phyloP scores from a whole-genome alignment of 2,797 vertebrate species.

The Champsocephalus gunnari region DNA sequence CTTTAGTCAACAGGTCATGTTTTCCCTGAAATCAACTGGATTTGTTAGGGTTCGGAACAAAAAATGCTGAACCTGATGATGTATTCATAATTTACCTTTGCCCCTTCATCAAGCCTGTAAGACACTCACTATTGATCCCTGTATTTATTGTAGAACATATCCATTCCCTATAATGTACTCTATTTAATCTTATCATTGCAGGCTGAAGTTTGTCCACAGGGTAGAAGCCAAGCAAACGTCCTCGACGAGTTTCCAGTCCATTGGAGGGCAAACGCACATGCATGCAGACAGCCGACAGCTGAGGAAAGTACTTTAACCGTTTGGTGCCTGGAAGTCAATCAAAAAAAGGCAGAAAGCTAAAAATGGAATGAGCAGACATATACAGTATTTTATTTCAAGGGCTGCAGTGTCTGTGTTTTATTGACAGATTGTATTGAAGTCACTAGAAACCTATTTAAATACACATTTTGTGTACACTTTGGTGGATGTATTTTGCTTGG shows the following conservation, averaged over 20 bases:
- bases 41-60: background rate
- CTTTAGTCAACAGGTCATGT: background rate
- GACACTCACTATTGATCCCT: background rate
- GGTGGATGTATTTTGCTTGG: no score
- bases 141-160: background rate
- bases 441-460: background rate
- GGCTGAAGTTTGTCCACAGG: conserved; percentile 10
- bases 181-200: conserved; percentile 13
- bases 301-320: conserved; percentile 23
- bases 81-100: background rate
- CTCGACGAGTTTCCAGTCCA: conserved; percentile 41
- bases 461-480: background rate
- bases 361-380: background rate
- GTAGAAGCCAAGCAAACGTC: conserved; percentile 21
- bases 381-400: background rate
- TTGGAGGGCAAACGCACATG: conserved; percentile 40
- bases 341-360: background rate
- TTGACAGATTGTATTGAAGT: background rate
- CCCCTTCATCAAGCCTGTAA: background rate
- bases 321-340: background rate
- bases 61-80: background rate
- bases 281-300: conserved; percentile 19
- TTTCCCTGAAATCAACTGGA: background rate
- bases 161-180: background rate
- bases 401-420: background rate